Evolutionary conservation across 2,797 vertebrate genomes (phyloP).

Genomic region (Propithecus perrieri): DNA sequence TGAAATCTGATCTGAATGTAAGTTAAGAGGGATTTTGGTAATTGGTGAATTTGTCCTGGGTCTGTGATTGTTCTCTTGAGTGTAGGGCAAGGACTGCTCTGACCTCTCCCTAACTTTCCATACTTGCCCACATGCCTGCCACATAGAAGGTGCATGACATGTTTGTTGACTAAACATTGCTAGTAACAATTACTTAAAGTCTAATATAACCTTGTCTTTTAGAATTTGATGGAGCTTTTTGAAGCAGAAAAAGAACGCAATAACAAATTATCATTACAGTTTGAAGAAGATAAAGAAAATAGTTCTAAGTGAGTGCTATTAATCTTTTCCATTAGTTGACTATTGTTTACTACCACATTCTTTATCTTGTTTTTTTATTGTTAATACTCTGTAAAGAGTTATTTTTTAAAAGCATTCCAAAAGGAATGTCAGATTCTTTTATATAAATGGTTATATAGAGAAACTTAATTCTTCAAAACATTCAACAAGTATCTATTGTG

Average conservation of each 20-base stretch:
- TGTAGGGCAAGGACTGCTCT: not conserved
- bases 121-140: not conserved
- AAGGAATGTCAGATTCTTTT: slow-evolving; percentile 18
- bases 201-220: slow-evolving; percentile 64
- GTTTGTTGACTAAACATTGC: not conserved
- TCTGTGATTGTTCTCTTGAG: not conserved
- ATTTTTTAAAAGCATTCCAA: slow-evolving; percentile 14
- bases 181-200: not conserved
- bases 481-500: not conserved
- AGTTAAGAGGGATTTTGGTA: slow-evolving; percentile 62
- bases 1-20: slow-evolving; percentile 89
- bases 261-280: slow-evolving; percentile 89
- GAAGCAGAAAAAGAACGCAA: slow-evolving; percentile 90
- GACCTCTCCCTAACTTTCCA: not conserved
- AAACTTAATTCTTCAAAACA: slow-evolving; percentile 12
- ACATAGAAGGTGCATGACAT: not conserved
- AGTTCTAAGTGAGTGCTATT: slow-evolving; percentile 91
- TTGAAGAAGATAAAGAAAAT: slow-evolving; percentile 94
- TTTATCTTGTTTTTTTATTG: not conserved
- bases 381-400: not conserved
- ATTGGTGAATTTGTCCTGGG: not conserved
- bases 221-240: slow-evolving; percentile 90
- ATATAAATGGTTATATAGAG: not conserved
- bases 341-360: not conserved
- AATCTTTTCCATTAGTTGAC: not conserved